Base-by-base conservation (phyloP, 2,797 vertebrate species). In the Rhyacichthys aspro region DNA sequence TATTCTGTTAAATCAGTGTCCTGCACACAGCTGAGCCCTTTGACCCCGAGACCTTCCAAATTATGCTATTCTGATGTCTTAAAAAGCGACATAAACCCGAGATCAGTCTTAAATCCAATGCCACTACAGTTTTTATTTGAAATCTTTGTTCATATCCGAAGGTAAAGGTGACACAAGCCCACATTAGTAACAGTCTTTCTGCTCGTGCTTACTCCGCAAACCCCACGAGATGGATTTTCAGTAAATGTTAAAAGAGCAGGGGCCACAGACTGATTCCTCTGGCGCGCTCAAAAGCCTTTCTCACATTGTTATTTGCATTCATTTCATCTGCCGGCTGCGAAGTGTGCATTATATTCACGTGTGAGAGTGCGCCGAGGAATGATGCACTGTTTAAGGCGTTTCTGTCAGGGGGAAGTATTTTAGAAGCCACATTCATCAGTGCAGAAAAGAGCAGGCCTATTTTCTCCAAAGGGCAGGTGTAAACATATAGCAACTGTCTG, bases 241-340 rank as follows among this genome's bases (percentile, higher is more conserved):
- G 73, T 63, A 88, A 85, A 89, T 76, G 82, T 75, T 86, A 84
- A 83, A 80, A 77, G 83, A 85, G 83, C 84, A 85, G 69, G 50
- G 79, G 80, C 72, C 72, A 63, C 78, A 62, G 74, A 53, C 74
- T 59, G 76, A 78, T 82, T 86, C 61, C 71, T 74, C 45, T 43
- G 63, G 55, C 55, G 43, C 48, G 43, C 67, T 86, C 82, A 63
- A 53, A 74, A 71, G 74, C 53, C 57, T 74, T 63, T 78, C 75
- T 67, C 76, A 52, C 48, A 16, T 15, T 1, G 50, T 69, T 82
- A 81, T 90, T 88, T 84, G 82, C 76, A 82, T 86, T 80, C 60
- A 79, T 78, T 82, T 72, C 76, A 75, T 82, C 81, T 55, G 19
- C 43, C 3, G 63, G 75, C 76, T 73, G 48, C 66, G 76, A 81